Base-by-base conservation (phyloP, 2,113 vertebrate genomes). In the Brachyistius frenatus region DNA sequence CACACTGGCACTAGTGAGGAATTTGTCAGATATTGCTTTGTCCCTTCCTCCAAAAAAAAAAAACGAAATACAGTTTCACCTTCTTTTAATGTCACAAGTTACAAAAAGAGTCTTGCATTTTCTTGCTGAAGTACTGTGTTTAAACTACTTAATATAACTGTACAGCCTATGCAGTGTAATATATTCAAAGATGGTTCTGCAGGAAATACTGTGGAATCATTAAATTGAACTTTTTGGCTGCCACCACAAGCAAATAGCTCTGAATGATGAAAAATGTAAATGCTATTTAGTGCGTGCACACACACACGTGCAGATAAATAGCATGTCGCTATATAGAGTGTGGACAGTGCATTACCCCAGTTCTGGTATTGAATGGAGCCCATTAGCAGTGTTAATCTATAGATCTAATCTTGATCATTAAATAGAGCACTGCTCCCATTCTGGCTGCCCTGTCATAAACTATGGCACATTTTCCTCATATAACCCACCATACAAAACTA, bases 321-420 rank as follows among this genome's bases (percentile, higher is more conserved):
- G 76, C 65, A 78, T 63, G 58, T 84, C 63, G 32, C 16, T 30
- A 63, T 52, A 66, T 66, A 53, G 41, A 73, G 58, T 56, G 68
- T 78, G 64, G 46, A 62, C 47, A 73, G 83, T 73, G 39, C 86
- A 89, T 92, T 92, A 91, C 53, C 88, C 89, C 78, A 92, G 81
- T 89, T 90, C 52, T 65, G 41, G 44, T 82, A 89, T 85, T 82
- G 91, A 89, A 78, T 44, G 50, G 16, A 52, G 62, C 73, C 63
- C 88, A 92, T 91, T 91, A 91, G 68, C 73, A 31, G 73, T 69
- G 69, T 60, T 86, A 80, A 90, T 88, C 87, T 87, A 87, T 88
- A 66, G 61, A 87, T 85, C 60, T 47, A 83, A 87, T 69, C 81
- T 66, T 46, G 9, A 84, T 87, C 87, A 73, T 78, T 82, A 90